Base-by-base conservation (phyloP, 92 coral and sea anemone species). In the Ricordea florida region DNA sequence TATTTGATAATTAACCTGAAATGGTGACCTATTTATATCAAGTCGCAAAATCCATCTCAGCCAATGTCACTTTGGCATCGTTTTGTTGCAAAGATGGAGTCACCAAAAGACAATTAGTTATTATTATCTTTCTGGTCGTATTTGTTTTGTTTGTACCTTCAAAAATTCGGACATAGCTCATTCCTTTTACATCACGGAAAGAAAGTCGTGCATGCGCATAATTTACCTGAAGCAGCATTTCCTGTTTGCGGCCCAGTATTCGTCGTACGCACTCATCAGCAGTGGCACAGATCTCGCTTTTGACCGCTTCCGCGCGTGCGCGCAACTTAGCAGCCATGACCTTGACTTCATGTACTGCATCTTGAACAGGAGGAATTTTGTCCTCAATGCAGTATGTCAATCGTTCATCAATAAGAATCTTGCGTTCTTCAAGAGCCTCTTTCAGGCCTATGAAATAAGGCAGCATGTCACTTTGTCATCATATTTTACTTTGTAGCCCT, bases 321-420 rank as follows among this genome's bases (percentile, higher is more conserved):
- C 93, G 97, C 38, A 91, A 82, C 78, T 66, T 88, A 37, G 97
- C 97, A 0, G 93, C 88, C 97, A 91, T 91, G 60, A 83, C 87
- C 69, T 91, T 91, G 65, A 91, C 97, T 49, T 91, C 97, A 59
- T 91, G 92, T 16, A 91, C 80, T 10, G 97, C 97, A 57, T 91
- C 97, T 17, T 91, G 93, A 11, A 91, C 97, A 1, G 97, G 97
- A 1, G 97, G 97, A 52, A 91, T 91, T 73, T 87, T 91, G 45
- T 79, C 62, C 23, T 81, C 87, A 16, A 81, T 91, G 61, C 97
- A 91, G 38, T 72, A 83, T 22, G 45, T 85, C 10, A 91, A 78
- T 25, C 85, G 82, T 21, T 91, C 97, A 63, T 91, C 97, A 10
- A 91, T 89, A 1, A 87, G 85, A 9, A 67, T 58, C 66, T 91